phyloP scores from a whole-genome alignment of 2,888 invertebrate genomes.

The Cistogaster globosa region DNA sequence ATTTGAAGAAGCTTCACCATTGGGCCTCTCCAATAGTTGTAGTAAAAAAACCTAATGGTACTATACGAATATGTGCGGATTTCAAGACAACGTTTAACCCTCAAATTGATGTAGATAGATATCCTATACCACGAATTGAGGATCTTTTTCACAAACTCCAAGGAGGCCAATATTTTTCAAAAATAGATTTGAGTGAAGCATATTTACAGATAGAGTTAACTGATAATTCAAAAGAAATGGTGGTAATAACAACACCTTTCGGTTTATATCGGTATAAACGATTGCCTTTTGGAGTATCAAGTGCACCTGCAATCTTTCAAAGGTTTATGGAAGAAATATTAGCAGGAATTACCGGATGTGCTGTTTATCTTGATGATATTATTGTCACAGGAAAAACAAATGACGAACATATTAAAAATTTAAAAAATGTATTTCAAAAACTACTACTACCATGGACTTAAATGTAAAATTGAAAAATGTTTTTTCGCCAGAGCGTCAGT shows the following conservation, averaged over 20 bases:
- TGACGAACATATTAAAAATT: conserved; percentile 55
- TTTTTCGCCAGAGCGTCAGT: conserved; percentile 57
- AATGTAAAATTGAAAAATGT: conserved; percentile 59
- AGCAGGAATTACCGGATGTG: not conserved
- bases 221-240: conserved; percentile 56
- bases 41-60: not conserved
- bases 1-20: not conserved
- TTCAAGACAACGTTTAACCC: conserved; percentile 6
- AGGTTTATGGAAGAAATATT: conserved; percentile 61
- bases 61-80: conserved; percentile 25
- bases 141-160: conserved; percentile 69
- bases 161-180: conserved; percentile 64
- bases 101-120: conserved; percentile 47
- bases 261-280: conserved; percentile 52
- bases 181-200: conserved; percentile 62
- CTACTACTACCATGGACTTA: conserved; percentile 43
- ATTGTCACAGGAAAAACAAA: conserved; percentile 53
- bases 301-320: conserved; percentile 65
- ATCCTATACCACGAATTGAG: conserved; percentile 66
- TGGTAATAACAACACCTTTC: conserved; percentile 69
- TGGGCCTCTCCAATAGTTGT: not conserved
- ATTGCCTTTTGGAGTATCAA: conserved; percentile 53
- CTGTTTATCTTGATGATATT: conserved; percentile 19
- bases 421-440: conserved; percentile 44
- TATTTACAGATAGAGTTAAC: conserved; percentile 66